Base-by-base conservation (phyloP, 1,140 invertebrate genomes). In the Probaryconus sp. region DNA sequence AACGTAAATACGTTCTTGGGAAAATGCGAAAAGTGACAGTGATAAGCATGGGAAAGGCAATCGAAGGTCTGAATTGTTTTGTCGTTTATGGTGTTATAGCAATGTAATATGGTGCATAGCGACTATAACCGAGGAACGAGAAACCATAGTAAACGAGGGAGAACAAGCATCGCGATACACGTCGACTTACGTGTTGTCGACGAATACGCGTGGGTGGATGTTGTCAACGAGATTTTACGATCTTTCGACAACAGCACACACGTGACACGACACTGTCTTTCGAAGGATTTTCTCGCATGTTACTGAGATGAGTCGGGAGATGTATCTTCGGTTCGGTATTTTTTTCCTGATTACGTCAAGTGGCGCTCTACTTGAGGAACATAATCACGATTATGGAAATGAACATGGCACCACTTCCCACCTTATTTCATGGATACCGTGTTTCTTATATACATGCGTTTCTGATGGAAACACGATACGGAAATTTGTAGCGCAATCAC, bases 201-300 rank as follows among this genome's bases (percentile, higher is more conserved):
- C 50, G 68, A 56, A 43, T 38, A 58, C 51, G 63, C 56, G 74
- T 76, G 51, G 74, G 74, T 31, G 74, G 31, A 40, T 53, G 48
- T 68, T 74, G 63, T 76, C 74, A 68, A 71, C 63, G 63, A 56
- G 63, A 72, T 68, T 76, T 72, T 71, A 68, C 63, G 63, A 72
- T 68, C 68, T 68, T 73, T 72, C 68, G 51, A 77, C 58, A 58
- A 72, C 55, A 48, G 50, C 24, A n/a, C 24, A 48, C 70, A 58
- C 61, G 60, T 67, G 70, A 68, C 63, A 72, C 53, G 56, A 72
- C 51, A 53, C 50, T 55, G 63, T 64, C 43, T 68, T 64, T 68
- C 33, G 28, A 51, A 65, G 53, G 51, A 50, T 63, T 68, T 48
- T 33, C 68, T 76, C 35, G 55, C 55, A 38, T 67, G 61, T 73